Evolutionary conservation across 2,888 invertebrate species (phyloP).

Genomic region (Cryptophagus acutangulus): DNA sequence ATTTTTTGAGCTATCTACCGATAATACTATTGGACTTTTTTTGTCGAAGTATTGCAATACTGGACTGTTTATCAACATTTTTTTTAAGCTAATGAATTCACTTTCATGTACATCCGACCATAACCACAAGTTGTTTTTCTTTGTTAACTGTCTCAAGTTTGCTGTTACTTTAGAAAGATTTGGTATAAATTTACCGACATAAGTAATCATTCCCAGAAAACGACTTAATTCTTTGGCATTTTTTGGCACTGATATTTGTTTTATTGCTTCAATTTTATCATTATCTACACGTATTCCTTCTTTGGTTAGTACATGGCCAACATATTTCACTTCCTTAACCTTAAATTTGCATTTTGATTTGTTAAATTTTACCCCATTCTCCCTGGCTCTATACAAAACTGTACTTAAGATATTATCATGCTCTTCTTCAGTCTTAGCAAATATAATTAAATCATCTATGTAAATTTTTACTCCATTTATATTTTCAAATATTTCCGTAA

Average conservation of each 20-base stretch:
- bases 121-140: conserved; percentile 10
- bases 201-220: conserved; percentile 13
- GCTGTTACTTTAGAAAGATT: conserved; percentile 10
- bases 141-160: conserved; percentile 9
- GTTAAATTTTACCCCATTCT: conserved; percentile 23
- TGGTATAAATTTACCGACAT: conserved; percentile 13
- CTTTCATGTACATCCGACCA: conserved; percentile 13
- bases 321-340: conserved; percentile 23
- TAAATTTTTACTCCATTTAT: conserved; percentile 24
- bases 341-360: conserved; percentile 24
- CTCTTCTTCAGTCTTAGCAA: conserved; percentile 24
- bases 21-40: conserved; percentile 13
- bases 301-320: conserved; percentile 27
- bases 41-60: conserved; percentile 13
- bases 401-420: conserved; percentile 20
- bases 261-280: background rate
- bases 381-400: conserved; percentile 21
- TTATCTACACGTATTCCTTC: conserved; percentile 16
- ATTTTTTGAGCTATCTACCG: conserved; percentile 22
- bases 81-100: conserved; percentile 14
- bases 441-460: conserved; percentile 26
- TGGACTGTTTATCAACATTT: conserved; percentile 11
- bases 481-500: conserved; percentile 24
- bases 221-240: conserved; percentile 1
- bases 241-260: background rate